Base-by-base conservation (phyloP, 2,797 vertebrate genomes). In the Sebastes itinus region DNA sequence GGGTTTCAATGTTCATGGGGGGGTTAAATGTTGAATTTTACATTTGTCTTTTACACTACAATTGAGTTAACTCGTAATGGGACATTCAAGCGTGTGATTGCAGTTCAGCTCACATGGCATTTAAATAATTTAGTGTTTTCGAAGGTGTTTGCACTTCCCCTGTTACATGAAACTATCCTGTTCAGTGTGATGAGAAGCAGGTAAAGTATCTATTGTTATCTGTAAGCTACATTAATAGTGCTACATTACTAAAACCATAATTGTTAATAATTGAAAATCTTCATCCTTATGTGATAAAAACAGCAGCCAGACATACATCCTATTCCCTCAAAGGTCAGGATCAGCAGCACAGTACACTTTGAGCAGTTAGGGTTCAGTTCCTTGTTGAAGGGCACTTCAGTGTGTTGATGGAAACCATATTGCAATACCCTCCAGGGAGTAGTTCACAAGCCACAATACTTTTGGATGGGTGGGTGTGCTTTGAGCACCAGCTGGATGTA, bases 401-500 rank as follows among this genome's bases (percentile, higher is more conserved):
- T 74, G 64, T 81, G 86, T 82, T 89, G 89, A 85, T 90, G 74
- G 80, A 90, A 91, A 81, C 78, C 88, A 87, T 88, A 88, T 84
- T 83, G 82, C 84, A 82, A 68, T 42, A 72, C 61, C 71, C 87
- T 81, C 85, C 69, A 58, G 88, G 87, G 85, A 90, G 80, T 70
- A 78, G 16, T 86, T 72, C 75, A 84, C 72, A 59, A 72, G 87
- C 75, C 77, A 82, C 89, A 75, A 77, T 79, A 71, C 81, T 72
- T 88, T 38, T 85, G 78, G 77, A 80, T 85, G 74, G 80, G 78
- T 82, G 54, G 52, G 71, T 78, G 72, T 80, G 85, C 81, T 82
- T 64, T 65, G 70, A 83, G 72, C 74, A 81, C 55, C 81, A 86
- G 82, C 87, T 82, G 87, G 76, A 87, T 70, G 64, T 60, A 66